Percentiles rank a stretch among this genome's conserved stretches.
These are phyloP conservation scores for Albula glossodonta DNA, from an alignment of 2,113 vertebrate species.

Conservation along the genomic window DNA sequence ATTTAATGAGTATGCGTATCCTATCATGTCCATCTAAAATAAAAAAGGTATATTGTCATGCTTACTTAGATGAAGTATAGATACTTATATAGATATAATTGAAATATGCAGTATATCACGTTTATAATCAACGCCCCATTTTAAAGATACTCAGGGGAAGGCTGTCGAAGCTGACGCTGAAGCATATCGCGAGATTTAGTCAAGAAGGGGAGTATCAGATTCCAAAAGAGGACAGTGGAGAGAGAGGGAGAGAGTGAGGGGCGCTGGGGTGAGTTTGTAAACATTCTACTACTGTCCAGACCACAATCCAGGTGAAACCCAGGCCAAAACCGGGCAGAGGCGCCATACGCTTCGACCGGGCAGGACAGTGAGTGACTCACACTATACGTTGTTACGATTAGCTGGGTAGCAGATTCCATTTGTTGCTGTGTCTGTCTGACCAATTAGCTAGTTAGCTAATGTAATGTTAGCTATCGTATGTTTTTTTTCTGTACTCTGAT, in stretches of 20 bases:
- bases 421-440: neutral
- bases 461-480: neutral
- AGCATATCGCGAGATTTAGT: constrained; percentile 61
- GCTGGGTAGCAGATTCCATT: constrained; percentile 24
- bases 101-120: neutral
- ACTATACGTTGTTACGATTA: neutral
- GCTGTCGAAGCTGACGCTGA: neutral
- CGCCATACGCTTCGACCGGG: neutral
- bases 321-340: neutral
- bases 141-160: neutral
- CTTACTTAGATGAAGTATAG: too few species aligned
- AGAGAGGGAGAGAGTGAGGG: constrained; percentile 39
- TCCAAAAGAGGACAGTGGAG: constrained; percentile 53
- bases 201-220: constrained; percentile 62
- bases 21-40: neutral
- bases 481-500: constrained; percentile 2
- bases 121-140: neutral
- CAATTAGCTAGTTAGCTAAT: constrained; percentile 19
- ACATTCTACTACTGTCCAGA: constrained; percentile 23
- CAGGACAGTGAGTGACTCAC: neutral
- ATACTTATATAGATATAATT: neutral
- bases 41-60: neutral
- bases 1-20: neutral
- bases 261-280: constrained; percentile 59
- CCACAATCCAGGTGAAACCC: neutral